Conservation (phyloP, 2,888 invertebrate species). For the Tricholauxania praeusta region DNA sequence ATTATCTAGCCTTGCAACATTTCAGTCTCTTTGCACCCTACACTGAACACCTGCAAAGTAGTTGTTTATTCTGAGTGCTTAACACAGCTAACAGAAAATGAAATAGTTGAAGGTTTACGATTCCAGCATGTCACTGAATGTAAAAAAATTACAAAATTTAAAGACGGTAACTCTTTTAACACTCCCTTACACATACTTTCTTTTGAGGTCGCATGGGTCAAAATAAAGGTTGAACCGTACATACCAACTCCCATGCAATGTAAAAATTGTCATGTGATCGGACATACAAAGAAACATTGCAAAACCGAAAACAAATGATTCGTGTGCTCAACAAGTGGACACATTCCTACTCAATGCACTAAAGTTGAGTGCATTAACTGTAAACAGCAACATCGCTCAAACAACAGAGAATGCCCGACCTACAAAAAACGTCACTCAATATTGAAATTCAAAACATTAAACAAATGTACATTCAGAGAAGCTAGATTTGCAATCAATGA, state of each 20-base stretch:
- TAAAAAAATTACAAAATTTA: too few relatives aligned
- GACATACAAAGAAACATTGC: slow-evolving; percentile 19
- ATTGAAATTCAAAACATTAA: not conserved
- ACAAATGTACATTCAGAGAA: not conserved
- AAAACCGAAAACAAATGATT: slow-evolving; percentile 11
- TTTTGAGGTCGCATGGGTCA: too few relatives aligned
- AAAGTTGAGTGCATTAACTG: slow-evolving; percentile 16
- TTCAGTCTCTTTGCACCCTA: too few relatives aligned
- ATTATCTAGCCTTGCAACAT: too few relatives aligned
- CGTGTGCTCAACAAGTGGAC: not conserved
- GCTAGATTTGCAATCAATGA: not conserved
- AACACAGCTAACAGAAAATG: too few relatives aligned
- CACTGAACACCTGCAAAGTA: too few relatives aligned
- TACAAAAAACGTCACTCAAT: not conserved
- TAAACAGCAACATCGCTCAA: not conserved
- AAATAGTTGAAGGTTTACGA: too few relatives aligned
- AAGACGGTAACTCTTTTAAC: too few relatives aligned
- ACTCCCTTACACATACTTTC: too few relatives aligned
- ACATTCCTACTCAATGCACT: not conserved
- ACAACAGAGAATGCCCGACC: slow-evolving; percentile 6
- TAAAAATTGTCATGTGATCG: slow-evolving; percentile 6
- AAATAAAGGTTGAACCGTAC: too few relatives aligned
- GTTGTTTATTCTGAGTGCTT: too few relatives aligned
- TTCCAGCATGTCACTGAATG: too few relatives aligned
- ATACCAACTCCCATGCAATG: slow-evolving; percentile 3